Evolutionary conservation across 2,888 invertebrate genomes (phyloP).

Genomic region (Dinocampus coccinellae): DNA sequence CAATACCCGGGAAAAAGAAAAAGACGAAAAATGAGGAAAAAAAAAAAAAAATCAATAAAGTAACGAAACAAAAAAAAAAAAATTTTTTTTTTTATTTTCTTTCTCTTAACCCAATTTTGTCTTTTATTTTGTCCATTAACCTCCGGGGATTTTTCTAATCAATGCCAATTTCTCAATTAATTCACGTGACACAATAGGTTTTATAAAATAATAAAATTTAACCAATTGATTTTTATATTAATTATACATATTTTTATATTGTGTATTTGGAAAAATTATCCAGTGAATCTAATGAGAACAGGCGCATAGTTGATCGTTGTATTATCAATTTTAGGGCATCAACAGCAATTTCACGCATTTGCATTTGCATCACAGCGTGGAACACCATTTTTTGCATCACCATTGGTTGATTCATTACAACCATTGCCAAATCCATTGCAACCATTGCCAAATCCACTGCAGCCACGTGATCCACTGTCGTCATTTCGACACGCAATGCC

Average conservation of each 20-base stretch:
- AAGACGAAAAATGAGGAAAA: background rate
- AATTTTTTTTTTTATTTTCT: too few relatives aligned
- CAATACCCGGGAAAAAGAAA: too few relatives aligned
- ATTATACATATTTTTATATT: too few relatives aligned
- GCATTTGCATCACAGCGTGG: conserved; percentile 79
- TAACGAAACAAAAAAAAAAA: conserved; percentile 61
- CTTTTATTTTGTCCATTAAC: background rate
- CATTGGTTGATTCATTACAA: conserved; percentile 66
- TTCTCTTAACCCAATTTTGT: too few relatives aligned
- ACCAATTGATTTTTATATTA: too few relatives aligned
- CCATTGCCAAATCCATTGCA: conserved; percentile 66
- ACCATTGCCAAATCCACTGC: conserved; percentile 71
- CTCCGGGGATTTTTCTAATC: background rate
- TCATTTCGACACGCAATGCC: conserved; percentile 92
- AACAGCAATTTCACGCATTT: conserved; percentile 90
- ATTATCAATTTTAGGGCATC: conserved; percentile 94
- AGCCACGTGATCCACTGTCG: conserved; percentile 85
- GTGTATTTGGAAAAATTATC: background rate
- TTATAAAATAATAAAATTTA: too few relatives aligned
- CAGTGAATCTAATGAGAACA: conserved; percentile 67
- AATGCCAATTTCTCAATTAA: background rate
- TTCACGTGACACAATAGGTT: conserved; percentile 1
- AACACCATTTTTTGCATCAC: conserved; percentile 65
- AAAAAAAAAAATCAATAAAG: conserved; percentile 41
- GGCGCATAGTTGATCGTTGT: conserved; percentile 74